A percentile compares a stretch with the other conserved stretches of the same genome.
phyloP scores from a whole-genome alignment of 2,797 vertebrate genomes.

The Chiroxiphia lanceolata region DNA sequence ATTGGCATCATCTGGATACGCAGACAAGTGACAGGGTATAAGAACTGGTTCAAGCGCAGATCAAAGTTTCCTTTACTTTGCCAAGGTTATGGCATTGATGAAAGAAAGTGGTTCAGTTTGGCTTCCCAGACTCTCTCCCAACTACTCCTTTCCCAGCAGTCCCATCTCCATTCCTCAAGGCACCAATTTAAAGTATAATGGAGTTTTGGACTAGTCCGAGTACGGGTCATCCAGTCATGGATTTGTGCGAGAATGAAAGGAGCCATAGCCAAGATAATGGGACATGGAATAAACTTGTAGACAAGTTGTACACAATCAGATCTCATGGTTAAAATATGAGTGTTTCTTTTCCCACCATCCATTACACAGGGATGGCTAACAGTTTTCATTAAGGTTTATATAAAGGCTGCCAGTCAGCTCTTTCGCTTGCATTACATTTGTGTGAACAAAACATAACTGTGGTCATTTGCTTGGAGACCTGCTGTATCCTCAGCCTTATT shows the following conservation, averaged over 20 bases:
- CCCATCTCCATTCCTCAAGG: neutral
- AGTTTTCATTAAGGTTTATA: neutral
- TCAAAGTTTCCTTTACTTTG: neutral
- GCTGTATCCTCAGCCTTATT: neutral
- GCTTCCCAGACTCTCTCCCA: neutral
- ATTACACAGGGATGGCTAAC: neutral
- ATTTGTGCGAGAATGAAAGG: neutral
- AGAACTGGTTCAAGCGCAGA: neutral
- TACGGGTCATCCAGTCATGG: neutral
- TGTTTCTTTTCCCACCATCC: neutral
- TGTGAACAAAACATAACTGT: neutral
- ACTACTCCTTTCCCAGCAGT: neutral
- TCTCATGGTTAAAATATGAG: neutral
- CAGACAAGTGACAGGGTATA: neutral
- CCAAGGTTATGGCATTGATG: neutral
- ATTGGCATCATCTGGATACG: neutral
- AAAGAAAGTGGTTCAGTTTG: neutral
- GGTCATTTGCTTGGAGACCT: neutral
- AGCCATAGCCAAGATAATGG: neutral
- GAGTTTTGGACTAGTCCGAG: neutral
- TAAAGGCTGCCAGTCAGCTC: neutral
- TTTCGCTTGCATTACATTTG: neutral
- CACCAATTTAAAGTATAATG: neutral
- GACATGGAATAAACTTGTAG: neutral
- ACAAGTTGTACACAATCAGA: neutral